Percentiles rank a stretch among this genome's conserved stretches.
Conservation (phyloP, 2,888 invertebrate species). For the Polylopha cassiicola region DNA sequence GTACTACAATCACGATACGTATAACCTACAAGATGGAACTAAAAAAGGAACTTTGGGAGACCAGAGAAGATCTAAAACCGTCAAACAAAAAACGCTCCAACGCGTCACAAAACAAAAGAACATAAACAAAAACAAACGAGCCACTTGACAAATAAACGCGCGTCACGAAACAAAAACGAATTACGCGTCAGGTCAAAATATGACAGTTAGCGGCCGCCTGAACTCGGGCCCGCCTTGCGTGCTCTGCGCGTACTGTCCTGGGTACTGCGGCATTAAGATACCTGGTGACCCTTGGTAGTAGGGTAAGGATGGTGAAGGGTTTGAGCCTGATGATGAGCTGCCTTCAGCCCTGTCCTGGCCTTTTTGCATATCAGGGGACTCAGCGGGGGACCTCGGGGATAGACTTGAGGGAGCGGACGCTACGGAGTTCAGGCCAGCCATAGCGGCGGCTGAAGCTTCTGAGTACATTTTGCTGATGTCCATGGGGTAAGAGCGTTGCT, state of each 20-base stretch:
- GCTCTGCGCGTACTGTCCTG: conserved; percentile 75
- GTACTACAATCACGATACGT: conserved; percentile 23
- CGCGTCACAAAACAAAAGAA: not conserved
- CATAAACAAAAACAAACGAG: conserved; percentile 33
- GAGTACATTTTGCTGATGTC: conserved; percentile 83
- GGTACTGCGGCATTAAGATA: conserved; percentile 82
- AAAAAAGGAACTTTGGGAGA: conserved; percentile 59
- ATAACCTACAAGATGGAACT: conserved; percentile 37
- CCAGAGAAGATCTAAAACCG: conserved; percentile 30
- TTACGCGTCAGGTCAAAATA: conserved; percentile 86
- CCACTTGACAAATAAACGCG: conserved; percentile 28
- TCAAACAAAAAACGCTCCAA: conserved; percentile 33
- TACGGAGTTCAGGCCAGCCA: conserved; percentile 72
- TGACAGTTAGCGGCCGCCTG: conserved; percentile 84
- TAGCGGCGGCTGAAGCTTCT: conserved; percentile 78
- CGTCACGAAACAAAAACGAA: conserved; percentile 31
- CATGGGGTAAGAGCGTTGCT: conserved; percentile 74
- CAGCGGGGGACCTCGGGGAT: conserved; percentile 66
- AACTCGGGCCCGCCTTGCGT: conserved; percentile 81
- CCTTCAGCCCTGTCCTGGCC: conserved; percentile 74
- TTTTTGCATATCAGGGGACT: conserved; percentile 77
- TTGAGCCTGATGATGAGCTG: conserved; percentile 79
- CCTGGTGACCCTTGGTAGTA: conserved; percentile 78
- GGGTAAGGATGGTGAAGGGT: conserved; percentile 79
- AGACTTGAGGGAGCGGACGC: conserved; percentile 67